Conservation (phyloP, 2,113 vertebrate species). For the Chaetorhynchus papuensis region DNA sequence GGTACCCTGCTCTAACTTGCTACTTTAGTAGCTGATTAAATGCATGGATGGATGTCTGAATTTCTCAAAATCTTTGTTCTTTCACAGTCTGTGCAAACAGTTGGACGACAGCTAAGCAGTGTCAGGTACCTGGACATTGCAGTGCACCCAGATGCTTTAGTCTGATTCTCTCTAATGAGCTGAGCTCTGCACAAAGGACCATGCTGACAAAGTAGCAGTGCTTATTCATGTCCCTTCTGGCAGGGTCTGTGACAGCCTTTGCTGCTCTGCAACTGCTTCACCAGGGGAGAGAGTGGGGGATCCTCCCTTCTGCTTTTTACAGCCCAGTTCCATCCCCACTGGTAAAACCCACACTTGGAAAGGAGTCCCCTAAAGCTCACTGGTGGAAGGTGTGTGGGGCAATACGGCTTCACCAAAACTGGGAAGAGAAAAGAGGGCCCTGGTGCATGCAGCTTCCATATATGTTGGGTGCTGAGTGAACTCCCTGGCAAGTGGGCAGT, state of each 20-base stretch:
- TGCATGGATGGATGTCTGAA: background rate
- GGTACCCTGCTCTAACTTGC: background rate
- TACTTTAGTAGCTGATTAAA: background rate
- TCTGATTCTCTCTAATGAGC: background rate
- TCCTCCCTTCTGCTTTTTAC: background rate
- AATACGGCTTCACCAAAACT: accelerated
- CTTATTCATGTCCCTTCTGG: background rate
- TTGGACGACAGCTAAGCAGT: background rate
- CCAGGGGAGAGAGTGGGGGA: background rate
- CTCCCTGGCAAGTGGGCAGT: background rate
- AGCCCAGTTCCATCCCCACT: background rate
- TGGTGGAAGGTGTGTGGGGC: background rate
- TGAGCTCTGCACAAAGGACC: background rate
- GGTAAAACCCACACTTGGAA: background rate
- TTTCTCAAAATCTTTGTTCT: background rate
- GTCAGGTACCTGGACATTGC: background rate
- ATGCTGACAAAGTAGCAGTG: background rate
- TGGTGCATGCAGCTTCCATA: accelerated
- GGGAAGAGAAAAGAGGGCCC: background rate
- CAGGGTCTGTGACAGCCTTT: background rate
- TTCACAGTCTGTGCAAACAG: background rate
- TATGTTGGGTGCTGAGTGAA: background rate
- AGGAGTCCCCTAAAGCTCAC: background rate
- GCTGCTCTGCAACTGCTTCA: background rate
- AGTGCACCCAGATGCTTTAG: background rate